A percentile compares a stretch with the other conserved stretches of the same genome.
Evolutionary conservation across 2,888 invertebrate species (phyloP).

Genomic region (Watsonalla binaria): DNA sequence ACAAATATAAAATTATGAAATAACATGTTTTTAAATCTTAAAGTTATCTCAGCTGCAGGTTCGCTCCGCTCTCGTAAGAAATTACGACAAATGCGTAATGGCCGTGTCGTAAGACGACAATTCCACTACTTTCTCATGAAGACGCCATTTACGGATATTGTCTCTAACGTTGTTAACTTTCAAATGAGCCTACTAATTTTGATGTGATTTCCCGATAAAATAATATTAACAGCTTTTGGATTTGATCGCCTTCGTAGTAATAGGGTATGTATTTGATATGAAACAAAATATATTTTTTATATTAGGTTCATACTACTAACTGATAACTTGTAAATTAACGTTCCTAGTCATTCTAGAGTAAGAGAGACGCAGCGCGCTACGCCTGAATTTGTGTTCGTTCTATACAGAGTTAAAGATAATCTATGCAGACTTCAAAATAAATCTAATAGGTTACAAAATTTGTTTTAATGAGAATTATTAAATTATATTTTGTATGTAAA

Average conservation of each 20-base stretch:
- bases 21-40: conserved; percentile 3
- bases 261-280: too few relatives aligned
- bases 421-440: too few relatives aligned
- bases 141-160: conserved; percentile 35
- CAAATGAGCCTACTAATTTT: conserved; percentile 9
- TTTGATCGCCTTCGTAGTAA: conserved; percentile 7
- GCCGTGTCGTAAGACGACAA: conserved; percentile 58
- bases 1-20: conserved; percentile 2
- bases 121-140: conserved; percentile 44
- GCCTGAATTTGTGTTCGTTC: too few relatives aligned
- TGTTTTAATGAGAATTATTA: too few relatives aligned
- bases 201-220: background rate
- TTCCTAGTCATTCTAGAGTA: too few relatives aligned
- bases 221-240: background rate
- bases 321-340: too few relatives aligned
- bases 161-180: conserved; percentile 21
- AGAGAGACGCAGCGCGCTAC: too few relatives aligned
- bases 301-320: too few relatives aligned
- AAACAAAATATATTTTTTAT: too few relatives aligned
- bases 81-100: conserved; percentile 67
- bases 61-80: conserved; percentile 60
- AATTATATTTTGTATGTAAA: too few relatives aligned
- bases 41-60: conserved; percentile 36
- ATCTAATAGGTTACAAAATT: too few relatives aligned
- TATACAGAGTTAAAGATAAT: too few relatives aligned